A percentile compares a stretch with the other conserved stretches of the same genome.
Conservation (phyloP, 2,113 vertebrate genomes). For the Corythornis cristatus region DNA sequence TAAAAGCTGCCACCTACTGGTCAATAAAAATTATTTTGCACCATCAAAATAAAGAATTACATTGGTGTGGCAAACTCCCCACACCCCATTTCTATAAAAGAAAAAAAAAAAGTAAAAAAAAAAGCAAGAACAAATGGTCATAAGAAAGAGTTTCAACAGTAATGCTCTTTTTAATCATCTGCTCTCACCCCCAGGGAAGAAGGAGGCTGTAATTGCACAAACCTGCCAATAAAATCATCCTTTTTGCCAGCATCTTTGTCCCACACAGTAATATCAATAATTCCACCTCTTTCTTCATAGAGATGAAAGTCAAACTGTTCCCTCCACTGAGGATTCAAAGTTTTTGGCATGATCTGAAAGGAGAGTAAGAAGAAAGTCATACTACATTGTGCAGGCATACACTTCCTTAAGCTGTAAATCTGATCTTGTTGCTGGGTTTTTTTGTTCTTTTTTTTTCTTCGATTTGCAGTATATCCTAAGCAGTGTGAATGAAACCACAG, state of each 20-base stretch:
- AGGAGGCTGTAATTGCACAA: slow-evolving; percentile 25
- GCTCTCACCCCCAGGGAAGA: background rate
- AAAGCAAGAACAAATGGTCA: background rate
- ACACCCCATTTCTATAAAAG: background rate
- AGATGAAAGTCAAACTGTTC: slow-evolving; percentile 99
- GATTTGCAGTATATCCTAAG: background rate
- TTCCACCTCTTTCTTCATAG: slow-evolving; percentile 92
- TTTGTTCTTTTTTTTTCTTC: background rate
- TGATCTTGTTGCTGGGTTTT: background rate
- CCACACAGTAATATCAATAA: slow-evolving; percentile 95
- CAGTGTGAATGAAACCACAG: background rate
- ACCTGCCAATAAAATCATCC: slow-evolving; percentile 99
- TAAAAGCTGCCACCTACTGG: slow-evolving; percentile 81
- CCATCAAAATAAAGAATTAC: background rate
- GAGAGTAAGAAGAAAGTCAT: background rate
- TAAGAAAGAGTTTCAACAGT: background rate
- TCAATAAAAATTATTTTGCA: slow-evolving; percentile 16
- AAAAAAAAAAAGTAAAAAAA: accelerated
- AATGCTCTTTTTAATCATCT: slow-evolving; percentile 21
- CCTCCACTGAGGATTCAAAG: slow-evolving; percentile 95
- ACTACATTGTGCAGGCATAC: background rate
- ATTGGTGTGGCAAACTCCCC: background rate
- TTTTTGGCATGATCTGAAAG: slow-evolving; percentile 90
- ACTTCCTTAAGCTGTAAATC: background rate
- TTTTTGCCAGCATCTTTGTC: slow-evolving; percentile 94